A percentile compares a stretch with the other conserved stretches of the same genome.
These are phyloP conservation scores for Podargus strigoides DNA, from an alignment of 2,797 vertebrate genomes.

Conservation along the genomic window DNA sequence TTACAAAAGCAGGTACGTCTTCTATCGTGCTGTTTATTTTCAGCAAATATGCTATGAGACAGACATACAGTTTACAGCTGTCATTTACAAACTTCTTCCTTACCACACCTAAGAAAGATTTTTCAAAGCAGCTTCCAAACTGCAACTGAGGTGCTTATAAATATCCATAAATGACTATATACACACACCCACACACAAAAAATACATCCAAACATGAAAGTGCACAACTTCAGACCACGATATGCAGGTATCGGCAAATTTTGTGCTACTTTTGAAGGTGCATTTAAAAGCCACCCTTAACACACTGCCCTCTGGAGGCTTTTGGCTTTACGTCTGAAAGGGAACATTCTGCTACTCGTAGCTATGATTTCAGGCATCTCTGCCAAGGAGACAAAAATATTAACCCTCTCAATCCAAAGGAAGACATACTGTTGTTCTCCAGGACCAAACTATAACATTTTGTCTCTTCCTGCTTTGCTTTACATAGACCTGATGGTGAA, in stretches of 20 bases:
- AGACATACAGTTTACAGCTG: not conserved
- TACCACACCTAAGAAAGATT: not conserved
- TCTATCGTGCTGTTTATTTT: not conserved
- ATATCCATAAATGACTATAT: not conserved
- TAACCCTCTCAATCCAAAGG: not conserved
- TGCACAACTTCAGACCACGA: fast-evolving
- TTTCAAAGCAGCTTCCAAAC: not conserved
- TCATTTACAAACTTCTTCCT: not conserved
- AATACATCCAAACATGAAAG: fast-evolving
- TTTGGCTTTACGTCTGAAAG: not conserved
- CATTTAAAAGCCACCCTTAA: not conserved
- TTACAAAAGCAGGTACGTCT: not conserved
- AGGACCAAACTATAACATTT: not conserved
- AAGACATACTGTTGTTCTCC: not conserved
- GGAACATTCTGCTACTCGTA: not conserved
- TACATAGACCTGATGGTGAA: not conserved
- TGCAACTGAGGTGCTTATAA: not conserved
- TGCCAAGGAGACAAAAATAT: not conserved
- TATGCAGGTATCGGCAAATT: fast-evolving
- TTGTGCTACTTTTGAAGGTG: not conserved
- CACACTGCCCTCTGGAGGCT: not conserved
- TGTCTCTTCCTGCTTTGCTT: not conserved
- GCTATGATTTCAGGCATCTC: not conserved
- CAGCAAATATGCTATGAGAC: not conserved
- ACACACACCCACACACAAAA: not conserved